A percentile compares a stretch with the other conserved stretches of the same genome.
Conservation (phyloP, 2,888 invertebrate species). For the Ormyrus pomaceus region DNA sequence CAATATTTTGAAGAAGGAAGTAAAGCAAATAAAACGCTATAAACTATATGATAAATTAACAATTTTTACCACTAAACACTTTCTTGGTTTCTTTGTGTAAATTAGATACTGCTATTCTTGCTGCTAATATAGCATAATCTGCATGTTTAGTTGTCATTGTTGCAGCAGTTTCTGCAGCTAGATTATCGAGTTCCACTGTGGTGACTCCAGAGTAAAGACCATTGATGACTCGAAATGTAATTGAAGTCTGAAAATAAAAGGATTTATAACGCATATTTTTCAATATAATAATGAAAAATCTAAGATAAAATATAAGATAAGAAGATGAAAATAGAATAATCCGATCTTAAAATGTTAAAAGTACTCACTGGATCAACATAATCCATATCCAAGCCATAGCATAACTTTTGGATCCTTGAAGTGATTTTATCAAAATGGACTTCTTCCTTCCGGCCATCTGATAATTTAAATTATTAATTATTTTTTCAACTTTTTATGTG, state of each 20-base stretch:
- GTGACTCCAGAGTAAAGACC: slow-evolving; percentile 98
- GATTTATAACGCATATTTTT: too few relatives aligned
- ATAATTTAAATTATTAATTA: slow-evolving; percentile 52
- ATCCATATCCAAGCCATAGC: slow-evolving; percentile 96
- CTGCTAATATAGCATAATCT: slow-evolving; percentile 94
- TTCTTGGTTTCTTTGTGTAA: slow-evolving; percentile 99
- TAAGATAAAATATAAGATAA: slow-evolving; percentile 66
- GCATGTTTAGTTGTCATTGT: slow-evolving; percentile 98
- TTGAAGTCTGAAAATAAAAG: slow-evolving; percentile 77
- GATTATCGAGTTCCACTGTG: slow-evolving; percentile 96
- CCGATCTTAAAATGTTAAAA: neutral
- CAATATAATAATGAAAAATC: slow-evolving; percentile 64
- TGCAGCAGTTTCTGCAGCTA: slow-evolving; percentile 99
- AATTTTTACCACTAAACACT: slow-evolving; percentile 86
- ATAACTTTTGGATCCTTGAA: slow-evolving; percentile 94
- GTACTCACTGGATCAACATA: slow-evolving; percentile 95
- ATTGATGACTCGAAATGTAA: slow-evolving; percentile 94
- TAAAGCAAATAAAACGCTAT: neutral
- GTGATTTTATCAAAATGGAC: slow-evolving; percentile 99
- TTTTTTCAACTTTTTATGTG: too few relatives aligned
- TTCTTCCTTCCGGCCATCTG: slow-evolving; percentile 92
- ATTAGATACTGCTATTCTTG: slow-evolving; percentile 96
- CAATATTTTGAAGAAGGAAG: neutral
- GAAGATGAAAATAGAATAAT: slow-evolving; percentile 29
- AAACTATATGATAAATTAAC: neutral